phyloP scores from a whole-genome alignment of 2,888 invertebrate genomes.

The Sarcophaga subvicina region DNA sequence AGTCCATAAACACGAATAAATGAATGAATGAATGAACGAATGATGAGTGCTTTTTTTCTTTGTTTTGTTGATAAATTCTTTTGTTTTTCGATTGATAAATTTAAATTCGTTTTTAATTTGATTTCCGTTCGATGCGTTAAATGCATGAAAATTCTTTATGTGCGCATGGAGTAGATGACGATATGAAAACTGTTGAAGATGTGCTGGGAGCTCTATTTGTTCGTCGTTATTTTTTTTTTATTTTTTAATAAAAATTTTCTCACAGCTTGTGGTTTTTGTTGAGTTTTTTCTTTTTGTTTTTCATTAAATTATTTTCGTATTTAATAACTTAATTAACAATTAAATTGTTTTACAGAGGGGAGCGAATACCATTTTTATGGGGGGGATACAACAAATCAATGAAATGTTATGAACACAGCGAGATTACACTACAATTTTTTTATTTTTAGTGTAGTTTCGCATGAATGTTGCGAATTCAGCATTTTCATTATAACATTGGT shows the following conservation, averaged over 20 bases:
- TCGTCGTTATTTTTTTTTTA: background rate
- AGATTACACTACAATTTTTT: too few relatives aligned
- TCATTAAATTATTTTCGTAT: slow-evolving; percentile 41
- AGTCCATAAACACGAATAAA: background rate
- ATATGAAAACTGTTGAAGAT: background rate
- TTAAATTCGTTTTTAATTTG: slow-evolving; percentile 67
- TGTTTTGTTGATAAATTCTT: slow-evolving; percentile 8
- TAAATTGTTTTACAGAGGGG: slow-evolving; percentile 40
- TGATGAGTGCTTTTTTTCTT: background rate
- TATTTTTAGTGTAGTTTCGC: too few relatives aligned
- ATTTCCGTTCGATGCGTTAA: slow-evolving; percentile 57
- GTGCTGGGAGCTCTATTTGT: background rate
- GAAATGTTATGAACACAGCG: too few relatives aligned
- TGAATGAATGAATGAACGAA: background rate
- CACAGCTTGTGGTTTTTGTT: slow-evolving; percentile 61
- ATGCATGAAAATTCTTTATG: background rate
- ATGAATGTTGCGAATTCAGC: too few relatives aligned
- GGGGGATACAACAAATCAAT: too few relatives aligned
- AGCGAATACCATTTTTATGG: too few relatives aligned
- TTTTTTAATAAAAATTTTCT: slow-evolving; percentile 41
- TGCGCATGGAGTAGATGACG: background rate
- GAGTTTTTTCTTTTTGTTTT: slow-evolving; percentile 64
- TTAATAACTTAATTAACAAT: slow-evolving; percentile 71
- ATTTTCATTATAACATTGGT: too few relatives aligned
- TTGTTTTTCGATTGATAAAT: slow-evolving; percentile 56